Base-by-base conservation (phyloP, 2,888 invertebrate genomes). In the Oligia latruncula region DNA sequence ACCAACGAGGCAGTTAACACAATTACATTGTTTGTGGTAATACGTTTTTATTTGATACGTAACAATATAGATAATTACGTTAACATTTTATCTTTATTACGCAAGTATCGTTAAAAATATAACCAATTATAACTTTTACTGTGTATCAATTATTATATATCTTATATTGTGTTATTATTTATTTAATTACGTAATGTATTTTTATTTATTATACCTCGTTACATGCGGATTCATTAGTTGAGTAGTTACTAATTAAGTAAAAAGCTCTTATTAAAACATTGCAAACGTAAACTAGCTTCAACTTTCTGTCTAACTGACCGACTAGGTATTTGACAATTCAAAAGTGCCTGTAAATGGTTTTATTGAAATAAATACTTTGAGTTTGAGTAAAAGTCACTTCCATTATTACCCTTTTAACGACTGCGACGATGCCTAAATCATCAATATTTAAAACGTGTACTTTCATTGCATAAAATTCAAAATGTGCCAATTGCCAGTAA, bases 181-280 rank as follows among this genome's bases (percentile, higher is more conserved):
- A 49, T 75, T 75, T 64, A 64, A 80, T 62, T 46, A 20, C 46
- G 52, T 29, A 55, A 55, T 29, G 11, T 23, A 15, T 62, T 80
- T 67, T 55, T 75, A 46, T 62, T 43, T 52, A 60, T 52, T 73
- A 35, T 29, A 40, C 17, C 23, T 64, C 35, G 75, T 55, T 74
- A 74, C n/a, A 40, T 15, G 13, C 17, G 46, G 23, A 58, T 62
- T 70, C 29, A 62, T 81, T 82, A 81, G 40, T 62, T 35, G 52
- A 80, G 58, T 72, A 74, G 46, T 62, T 4, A 29, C 9, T 75
- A 67, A 81, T 82, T 66, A 43, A 71, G 52, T 71, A 15, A 60
- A 81, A 23, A 55, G 20, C 15, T 81, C 4, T 35, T n/a, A 65
- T 8, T 58, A 40, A 68, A 73, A 73, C 17, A 40, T 23, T 23